Conservation (phyloP, 2,113 vertebrate genomes). For the Thermophis baileyi region DNA sequence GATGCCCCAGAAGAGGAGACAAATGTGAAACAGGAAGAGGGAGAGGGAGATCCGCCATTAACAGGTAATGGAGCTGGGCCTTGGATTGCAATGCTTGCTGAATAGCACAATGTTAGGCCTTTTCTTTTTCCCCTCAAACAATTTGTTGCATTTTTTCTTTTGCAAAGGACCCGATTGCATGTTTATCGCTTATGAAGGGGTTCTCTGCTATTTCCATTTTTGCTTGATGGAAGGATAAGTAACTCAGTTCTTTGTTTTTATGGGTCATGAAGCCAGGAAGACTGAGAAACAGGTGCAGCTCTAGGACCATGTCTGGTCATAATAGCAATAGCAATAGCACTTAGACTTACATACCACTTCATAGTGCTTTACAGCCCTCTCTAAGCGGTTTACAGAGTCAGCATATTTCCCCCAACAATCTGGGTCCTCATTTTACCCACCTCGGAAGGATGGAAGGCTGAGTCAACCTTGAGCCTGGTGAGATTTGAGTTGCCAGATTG, state of each 20-base stretch:
- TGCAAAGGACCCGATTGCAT: neutral
- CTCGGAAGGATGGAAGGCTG: too few relatives aligned
- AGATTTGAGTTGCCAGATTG: too few relatives aligned
- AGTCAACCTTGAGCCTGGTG: too few relatives aligned
- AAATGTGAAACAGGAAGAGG: constrained; percentile 28
- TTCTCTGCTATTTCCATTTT: neutral
- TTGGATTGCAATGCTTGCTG: neutral
- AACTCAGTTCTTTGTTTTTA: neutral
- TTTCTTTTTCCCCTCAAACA: neutral
- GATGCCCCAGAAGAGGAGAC: constrained; percentile 14
- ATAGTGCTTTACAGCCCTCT: too few relatives aligned
- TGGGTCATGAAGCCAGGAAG: too few relatives aligned
- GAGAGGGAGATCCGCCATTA: constrained; percentile 16
- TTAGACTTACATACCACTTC: too few relatives aligned
- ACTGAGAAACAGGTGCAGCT: neutral
- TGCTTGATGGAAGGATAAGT: neutral
- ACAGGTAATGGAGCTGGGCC: neutral
- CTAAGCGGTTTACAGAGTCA: too few relatives aligned
- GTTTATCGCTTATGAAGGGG: neutral
- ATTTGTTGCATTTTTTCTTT: neutral
- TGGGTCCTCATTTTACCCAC: too few relatives aligned
- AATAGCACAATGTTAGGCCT: neutral
- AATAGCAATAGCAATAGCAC: too few relatives aligned
- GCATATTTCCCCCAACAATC: too few relatives aligned
- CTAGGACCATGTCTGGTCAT: neutral